phyloP scores from a whole-genome alignment of 2,888 invertebrate genomes.

The Hoplodrina ambigua region DNA sequence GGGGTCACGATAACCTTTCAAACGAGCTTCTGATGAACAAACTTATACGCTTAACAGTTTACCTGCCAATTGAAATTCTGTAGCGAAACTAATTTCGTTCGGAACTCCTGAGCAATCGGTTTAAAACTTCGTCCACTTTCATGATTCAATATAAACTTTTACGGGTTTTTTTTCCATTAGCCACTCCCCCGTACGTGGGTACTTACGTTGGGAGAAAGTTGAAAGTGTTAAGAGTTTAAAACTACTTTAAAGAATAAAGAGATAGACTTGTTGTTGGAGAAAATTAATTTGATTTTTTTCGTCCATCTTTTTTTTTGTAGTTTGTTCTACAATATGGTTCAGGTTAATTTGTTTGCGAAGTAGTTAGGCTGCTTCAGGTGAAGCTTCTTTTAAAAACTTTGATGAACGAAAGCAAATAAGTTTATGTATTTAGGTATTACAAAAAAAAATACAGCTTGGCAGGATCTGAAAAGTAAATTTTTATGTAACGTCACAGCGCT shows the following conservation, averaged over 20 bases:
- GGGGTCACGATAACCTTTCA: slow-evolving; percentile 2
- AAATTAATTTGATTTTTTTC: slow-evolving; percentile 47
- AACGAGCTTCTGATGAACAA: slow-evolving; percentile 45
- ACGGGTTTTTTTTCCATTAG: slow-evolving; percentile 48
- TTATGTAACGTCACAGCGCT: no score
- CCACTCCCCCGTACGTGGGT: slow-evolving; percentile 49
- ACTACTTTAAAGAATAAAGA: slow-evolving; percentile 29
- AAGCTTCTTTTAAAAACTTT: neutral
- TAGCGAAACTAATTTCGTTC: slow-evolving; percentile 57
- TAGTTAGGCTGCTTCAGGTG: neutral
- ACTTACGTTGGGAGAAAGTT: slow-evolving; percentile 40
- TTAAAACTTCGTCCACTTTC: slow-evolving; percentile 57
- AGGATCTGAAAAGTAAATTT: no score
- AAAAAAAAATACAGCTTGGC: no score
- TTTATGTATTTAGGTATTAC: no score
- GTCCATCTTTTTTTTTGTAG: neutral
- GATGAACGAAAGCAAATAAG: neutral
- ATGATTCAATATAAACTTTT: slow-evolving; percentile 64
- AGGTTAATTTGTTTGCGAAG: neutral
- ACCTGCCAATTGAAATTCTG: slow-evolving; percentile 65
- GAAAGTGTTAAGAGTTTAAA: slow-evolving; percentile 52
- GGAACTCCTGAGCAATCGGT: slow-evolving; percentile 54
- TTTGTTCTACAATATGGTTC: neutral
- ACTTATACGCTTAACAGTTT: slow-evolving; percentile 53
- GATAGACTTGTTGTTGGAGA: slow-evolving; percentile 28